phyloP scores from a whole-genome alignment of 2,888 invertebrate genomes.

The Mallateleia sp. region DNA sequence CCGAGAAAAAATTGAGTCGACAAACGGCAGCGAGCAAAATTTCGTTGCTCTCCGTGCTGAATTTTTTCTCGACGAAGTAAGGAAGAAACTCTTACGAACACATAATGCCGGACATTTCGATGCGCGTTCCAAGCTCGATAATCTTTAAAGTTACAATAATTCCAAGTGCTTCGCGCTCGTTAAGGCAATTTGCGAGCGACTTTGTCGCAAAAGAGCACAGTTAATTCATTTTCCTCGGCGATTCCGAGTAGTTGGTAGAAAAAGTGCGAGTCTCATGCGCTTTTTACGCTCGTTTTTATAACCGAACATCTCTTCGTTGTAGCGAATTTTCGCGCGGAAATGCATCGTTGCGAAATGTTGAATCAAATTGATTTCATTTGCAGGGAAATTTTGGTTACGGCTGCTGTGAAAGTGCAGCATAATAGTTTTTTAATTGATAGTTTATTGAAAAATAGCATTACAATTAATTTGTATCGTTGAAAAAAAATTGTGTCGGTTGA shows the following conservation, averaged over 20 bases:
- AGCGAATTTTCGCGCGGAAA: background rate
- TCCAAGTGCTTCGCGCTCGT: slow-evolving; percentile 61
- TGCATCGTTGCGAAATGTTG: background rate
- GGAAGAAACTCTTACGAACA: background rate
- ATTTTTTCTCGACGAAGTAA: background rate
- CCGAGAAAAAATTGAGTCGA: slow-evolving; percentile 44
- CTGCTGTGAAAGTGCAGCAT: no score
- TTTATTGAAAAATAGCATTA: no score
- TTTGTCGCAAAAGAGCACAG: slow-evolving; percentile 50
- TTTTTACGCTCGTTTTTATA: background rate
- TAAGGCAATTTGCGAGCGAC: slow-evolving; percentile 37
- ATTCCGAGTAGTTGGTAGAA: slow-evolving; percentile 29
- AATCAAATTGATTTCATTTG: no score
- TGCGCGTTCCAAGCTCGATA: slow-evolving; percentile 60
- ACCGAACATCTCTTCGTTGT: background rate
- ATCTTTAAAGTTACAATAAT: slow-evolving; percentile 59
- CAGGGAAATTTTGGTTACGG: no score
- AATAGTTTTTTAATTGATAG: no score
- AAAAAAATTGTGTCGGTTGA: no score
- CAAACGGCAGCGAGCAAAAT: background rate
- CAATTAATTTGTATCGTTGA: no score
- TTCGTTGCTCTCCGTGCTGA: background rate
- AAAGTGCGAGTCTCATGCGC: background rate
- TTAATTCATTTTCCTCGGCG: slow-evolving; percentile 43
- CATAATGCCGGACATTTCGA: slow-evolving; percentile 44